Percentiles rank a stretch among this genome's conserved stretches.
Evolutionary conservation across 2,797 vertebrate species (phyloP).

Genomic region (Arctocebus calabarensis): DNA sequence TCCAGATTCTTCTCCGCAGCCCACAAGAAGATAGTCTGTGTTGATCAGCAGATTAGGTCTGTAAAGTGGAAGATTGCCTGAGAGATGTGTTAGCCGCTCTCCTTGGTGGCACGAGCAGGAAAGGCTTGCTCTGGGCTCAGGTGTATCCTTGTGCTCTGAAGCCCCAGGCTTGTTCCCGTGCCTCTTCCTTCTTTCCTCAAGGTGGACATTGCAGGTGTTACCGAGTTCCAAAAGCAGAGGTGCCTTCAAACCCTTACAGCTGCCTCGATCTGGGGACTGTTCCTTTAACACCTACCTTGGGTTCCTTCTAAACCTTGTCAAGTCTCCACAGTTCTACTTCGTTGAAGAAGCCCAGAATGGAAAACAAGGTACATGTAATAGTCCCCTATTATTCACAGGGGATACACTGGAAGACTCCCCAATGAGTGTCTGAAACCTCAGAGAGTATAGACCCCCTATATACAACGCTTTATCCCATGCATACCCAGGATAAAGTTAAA

Average conservation of each 20-base stretch:
- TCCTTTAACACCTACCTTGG: background rate
- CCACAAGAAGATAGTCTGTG: background rate
- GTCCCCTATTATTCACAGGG: background rate
- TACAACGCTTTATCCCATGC: background rate
- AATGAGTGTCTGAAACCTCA: background rate
- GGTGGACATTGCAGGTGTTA: background rate
- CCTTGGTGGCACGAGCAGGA: background rate
- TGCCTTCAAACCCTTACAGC: background rate
- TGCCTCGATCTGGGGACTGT: background rate
- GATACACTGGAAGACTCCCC: background rate
- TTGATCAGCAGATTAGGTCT: background rate
- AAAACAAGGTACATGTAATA: background rate
- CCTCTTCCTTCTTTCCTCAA: background rate
- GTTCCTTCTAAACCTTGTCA: background rate
- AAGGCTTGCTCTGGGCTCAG: background rate
- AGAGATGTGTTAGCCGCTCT: constrained; percentile 32
- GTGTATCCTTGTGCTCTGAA: background rate
- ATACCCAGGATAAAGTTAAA: background rate
- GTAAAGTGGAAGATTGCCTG: constrained; percentile 37
- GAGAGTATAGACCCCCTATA: background rate
- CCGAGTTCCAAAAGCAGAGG: background rate
- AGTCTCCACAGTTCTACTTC: background rate
- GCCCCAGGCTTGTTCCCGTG: background rate
- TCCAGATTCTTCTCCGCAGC: constrained; percentile 59
- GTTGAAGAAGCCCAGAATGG: background rate